phyloP scores from a whole-genome alignment of 2,888 invertebrate genomes.

The Tanypteryx hageni region DNA sequence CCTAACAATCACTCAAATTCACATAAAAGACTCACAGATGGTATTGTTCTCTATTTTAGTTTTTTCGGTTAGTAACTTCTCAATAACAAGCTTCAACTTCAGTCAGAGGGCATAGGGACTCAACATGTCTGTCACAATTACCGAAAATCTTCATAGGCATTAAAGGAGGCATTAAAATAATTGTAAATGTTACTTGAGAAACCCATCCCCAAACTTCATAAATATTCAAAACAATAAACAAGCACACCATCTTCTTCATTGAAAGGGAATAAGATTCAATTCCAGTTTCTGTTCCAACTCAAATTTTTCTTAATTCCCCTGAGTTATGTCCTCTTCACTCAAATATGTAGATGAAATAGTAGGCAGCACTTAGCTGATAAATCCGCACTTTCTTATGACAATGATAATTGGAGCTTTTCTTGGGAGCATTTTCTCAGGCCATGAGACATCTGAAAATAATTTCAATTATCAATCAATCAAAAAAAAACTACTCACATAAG shows the following conservation, averaged over 20 bases:
- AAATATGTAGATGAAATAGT: constrained; percentile 8
- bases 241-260: constrained; percentile 36
- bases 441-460: constrained; percentile 51
- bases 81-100: constrained; percentile 38
- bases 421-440: not conserved
- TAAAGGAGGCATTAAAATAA: constrained; percentile 37
- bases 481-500: not conserved
- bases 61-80: constrained; percentile 43
- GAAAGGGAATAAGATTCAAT: constrained; percentile 21
- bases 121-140: constrained; percentile 38
- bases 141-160: constrained; percentile 42
- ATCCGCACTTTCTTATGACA: constrained; percentile 24
- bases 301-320: constrained; percentile 42
- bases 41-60: constrained; percentile 26
- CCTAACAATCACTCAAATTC: constrained; percentile 38
- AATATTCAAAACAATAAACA: constrained; percentile 29
- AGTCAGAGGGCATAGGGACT: constrained; percentile 18
- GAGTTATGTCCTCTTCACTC: not conserved
- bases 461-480: constrained; percentile 2
- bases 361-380: not conserved
- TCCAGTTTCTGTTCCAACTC: constrained; percentile 9
- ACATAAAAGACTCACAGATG: constrained; percentile 40
- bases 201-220: constrained; percentile 57
- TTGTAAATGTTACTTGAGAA: constrained; percentile 16
- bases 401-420: constrained; percentile 34